Percentiles rank a stretch among this genome's conserved stretches.
These are phyloP conservation scores for Anniella stebbinsi DNA, from an alignment of 2,797 vertebrate species.

Conservation along the genomic window DNA sequence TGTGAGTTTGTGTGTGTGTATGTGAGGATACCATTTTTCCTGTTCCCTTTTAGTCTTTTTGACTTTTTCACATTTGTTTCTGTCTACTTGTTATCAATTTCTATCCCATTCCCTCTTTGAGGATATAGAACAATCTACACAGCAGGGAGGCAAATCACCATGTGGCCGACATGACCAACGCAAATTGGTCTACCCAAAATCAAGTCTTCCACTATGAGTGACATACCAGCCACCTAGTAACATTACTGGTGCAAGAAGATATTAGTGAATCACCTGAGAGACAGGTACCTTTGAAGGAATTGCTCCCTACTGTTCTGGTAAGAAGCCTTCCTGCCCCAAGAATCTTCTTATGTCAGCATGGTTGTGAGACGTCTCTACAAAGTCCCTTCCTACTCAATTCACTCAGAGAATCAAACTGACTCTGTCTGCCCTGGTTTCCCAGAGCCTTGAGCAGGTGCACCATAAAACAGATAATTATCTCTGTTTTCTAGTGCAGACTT, in stretches of 20 bases:
- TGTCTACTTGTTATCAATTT: background rate
- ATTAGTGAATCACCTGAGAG: background rate
- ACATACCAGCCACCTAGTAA: background rate
- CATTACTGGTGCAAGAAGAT: background rate
- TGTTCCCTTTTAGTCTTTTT: background rate
- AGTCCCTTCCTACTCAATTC: background rate
- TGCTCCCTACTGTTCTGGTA: background rate
- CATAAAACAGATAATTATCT: too few relatives aligned
- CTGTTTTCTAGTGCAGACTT: background rate
- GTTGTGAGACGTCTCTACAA: background rate
- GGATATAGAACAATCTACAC: background rate
- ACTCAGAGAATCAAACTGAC: background rate
- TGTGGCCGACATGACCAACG: background rate
- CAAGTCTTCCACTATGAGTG: background rate
- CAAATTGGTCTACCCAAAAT: background rate
- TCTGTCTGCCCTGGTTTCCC: background rate
- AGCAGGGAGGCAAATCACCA: background rate
- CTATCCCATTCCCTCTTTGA: background rate
- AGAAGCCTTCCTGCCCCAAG: background rate
- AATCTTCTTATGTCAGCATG: background rate
- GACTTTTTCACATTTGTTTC: background rate
- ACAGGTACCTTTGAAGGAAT: background rate
- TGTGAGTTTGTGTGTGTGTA: background rate
- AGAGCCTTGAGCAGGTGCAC: background rate
- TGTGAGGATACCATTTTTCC: too few relatives aligned